Conservation (phyloP, 2,113 vertebrate genomes). For the Clarias gariepinus region DNA sequence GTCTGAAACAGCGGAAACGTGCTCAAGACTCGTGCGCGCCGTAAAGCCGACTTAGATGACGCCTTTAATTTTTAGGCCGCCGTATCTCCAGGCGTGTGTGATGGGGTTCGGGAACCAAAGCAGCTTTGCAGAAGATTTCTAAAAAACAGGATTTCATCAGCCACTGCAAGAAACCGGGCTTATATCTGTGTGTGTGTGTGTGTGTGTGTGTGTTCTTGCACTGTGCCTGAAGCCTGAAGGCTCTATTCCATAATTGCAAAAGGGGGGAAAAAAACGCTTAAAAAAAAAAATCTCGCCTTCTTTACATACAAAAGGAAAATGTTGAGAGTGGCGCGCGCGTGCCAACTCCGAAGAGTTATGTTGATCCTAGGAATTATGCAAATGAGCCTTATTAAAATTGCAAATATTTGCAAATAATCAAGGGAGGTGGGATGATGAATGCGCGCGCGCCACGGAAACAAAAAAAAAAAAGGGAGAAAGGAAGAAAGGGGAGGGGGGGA, state of each 20-base stretch:
- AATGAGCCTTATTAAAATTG: constrained; percentile 47
- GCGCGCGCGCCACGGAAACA: constrained; percentile 18
- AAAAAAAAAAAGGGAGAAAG: not conserved
- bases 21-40: not conserved
- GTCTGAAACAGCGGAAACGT: not conserved
- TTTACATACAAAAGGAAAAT: constrained; percentile 23
- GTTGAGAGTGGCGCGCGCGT: not conserved
- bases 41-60: not conserved
- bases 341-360: constrained; percentile 38
- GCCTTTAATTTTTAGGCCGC: not conserved
- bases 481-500: not conserved
- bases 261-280: not conserved
- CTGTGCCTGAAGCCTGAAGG: constrained; percentile 12
- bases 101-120: not conserved
- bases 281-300: constrained; percentile 19
- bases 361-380: constrained; percentile 44
- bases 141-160: constrained; percentile 24
- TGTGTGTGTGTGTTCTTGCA: constrained; percentile 3
- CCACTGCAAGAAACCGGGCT: not conserved
- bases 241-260: not conserved
- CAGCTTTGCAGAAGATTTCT: constrained; percentile 16
- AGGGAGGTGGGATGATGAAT: constrained; percentile 35
- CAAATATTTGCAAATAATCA: constrained; percentile 52
- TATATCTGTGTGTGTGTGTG: constrained; percentile 10
- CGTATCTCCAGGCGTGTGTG: not conserved